Evolutionary conservation across 2,888 invertebrate species (phyloP), one percentile per base, ranked within the genome.

Genomic region (Ophioninae sp.): DNA sequence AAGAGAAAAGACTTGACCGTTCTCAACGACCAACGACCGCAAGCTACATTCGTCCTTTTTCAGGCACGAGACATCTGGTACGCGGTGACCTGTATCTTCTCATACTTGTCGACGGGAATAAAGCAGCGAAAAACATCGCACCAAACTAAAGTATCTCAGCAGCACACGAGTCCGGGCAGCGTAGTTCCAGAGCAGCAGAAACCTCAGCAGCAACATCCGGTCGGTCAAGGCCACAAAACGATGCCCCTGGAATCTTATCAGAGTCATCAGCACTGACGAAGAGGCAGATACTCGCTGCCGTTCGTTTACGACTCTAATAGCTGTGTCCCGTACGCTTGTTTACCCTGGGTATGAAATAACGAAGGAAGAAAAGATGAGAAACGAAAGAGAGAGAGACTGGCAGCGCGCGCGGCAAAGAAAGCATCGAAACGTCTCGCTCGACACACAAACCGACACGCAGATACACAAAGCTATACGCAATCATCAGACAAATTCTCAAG

Each of bases 51-150:
- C 17, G 6, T 44, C 23, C 0, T 67, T 82, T 90, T 88, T 30
- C 94, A 99, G 99, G 99, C 99, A 93, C 98, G 99, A 94, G 99
- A 99, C 94, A 99, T 99, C 91, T 99, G 99, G 94, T 99, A 99
- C 94, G 98, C 99, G 89, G 99, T 99, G 85, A 95, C 99, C 89
- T 99, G 99, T 94, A 98, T 99, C 88, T 99, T 99, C 94, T 99
- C 99, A 73, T 99, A 99, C 94, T 96, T 99, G 92, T 99, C 99
- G 85, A 99, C 99, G 79, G 98, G 98, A 0, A 95, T 96, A 87
- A 96, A 97, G 88, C 96, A 96, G 91, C 95, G 95, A 74, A 90
- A 93, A 82, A 91, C 91, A 72, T 90, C 89, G 10, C 91, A 89
- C 44, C 90, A 89, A 23, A 67, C 64, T 21, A 78, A 76, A 69